phyloP scores from a whole-genome alignment of 2,797 vertebrate species.

The Xiphorhynchus erythropygius region DNA sequence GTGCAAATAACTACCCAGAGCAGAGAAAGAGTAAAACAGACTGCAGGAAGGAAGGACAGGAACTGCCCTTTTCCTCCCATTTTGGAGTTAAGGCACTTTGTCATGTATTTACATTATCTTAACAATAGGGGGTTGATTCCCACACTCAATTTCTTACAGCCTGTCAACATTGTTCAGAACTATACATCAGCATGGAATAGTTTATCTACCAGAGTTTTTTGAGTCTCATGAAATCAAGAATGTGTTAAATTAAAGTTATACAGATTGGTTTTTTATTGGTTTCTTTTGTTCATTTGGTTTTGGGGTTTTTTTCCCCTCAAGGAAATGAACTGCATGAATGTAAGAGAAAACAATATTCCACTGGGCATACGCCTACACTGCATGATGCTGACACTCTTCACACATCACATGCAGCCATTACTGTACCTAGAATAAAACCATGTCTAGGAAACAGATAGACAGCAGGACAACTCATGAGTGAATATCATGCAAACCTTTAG shows the following conservation, averaged over 20 bases:
- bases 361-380: neutral
- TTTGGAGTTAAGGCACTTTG: neutral
- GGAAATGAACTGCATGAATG: neutral
- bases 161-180: neutral
- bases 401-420: neutral
- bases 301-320: neutral
- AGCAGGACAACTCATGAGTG: neutral
- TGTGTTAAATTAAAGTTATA: neutral
- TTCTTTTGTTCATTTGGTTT: neutral
- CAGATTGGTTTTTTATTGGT: neutral
- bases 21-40: neutral
- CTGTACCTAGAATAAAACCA: constrained; percentile 2
- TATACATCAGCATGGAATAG: neutral
- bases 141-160: neutral
- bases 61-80: constrained; percentile 2
- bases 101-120: constrained; percentile 37
- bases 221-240: neutral
- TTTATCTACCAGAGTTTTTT: neutral
- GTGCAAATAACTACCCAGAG: neutral
- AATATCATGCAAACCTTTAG: neutral
- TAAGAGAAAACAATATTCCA: constrained; percentile 7
- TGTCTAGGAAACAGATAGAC: neutral
- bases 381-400: constrained; percentile 7
- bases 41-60: constrained; percentile 1
- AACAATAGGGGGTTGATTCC: constrained; percentile 16